Percentiles rank a stretch among this genome's conserved stretches.
Conservation (phyloP, 2,888 invertebrate genomes). For the Malacosoma neustria region DNA sequence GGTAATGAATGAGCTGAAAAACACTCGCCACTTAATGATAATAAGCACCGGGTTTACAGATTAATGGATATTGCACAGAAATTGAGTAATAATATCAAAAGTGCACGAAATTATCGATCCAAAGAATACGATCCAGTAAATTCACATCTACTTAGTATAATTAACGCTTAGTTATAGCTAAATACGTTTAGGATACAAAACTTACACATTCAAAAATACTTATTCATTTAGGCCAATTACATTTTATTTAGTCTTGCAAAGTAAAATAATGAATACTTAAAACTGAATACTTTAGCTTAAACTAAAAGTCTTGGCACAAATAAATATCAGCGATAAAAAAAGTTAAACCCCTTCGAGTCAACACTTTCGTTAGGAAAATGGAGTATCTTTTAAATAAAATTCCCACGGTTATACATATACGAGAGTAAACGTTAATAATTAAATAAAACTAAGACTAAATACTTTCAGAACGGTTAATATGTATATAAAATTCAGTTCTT, state of each 20-base stretch:
- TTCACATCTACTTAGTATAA: no score
- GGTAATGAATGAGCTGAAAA: conserved; percentile 52
- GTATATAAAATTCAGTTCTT: conserved; percentile 75
- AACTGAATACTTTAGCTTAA: conserved; percentile 37
- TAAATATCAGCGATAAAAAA: conserved; percentile 37
- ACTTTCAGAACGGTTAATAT: conserved; percentile 73
- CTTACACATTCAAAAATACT: conserved; percentile 57
- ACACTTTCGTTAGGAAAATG: neutral
- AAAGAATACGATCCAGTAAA: neutral
- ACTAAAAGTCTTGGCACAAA: conserved; percentile 69
- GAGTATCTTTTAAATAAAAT: conserved; percentile 24
- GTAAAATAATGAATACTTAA: conserved; percentile 36
- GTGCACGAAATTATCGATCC: neutral
- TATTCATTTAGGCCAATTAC: conserved; percentile 64
- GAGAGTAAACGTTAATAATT: conserved; percentile 39
- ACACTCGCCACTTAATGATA: conserved; percentile 25
- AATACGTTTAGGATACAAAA: conserved; percentile 49
- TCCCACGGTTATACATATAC: conserved; percentile 27
- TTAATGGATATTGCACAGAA: conserved; percentile 50
- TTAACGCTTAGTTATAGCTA: conserved; percentile 33
- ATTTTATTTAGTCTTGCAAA: conserved; percentile 24
- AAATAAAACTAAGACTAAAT: conserved; percentile 65
- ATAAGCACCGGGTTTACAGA: conserved; percentile 49
- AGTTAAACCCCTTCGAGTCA: neutral
- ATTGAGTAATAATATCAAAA: conserved; percentile 1